phyloP scores from a whole-genome alignment of 2,113 vertebrate species.

The Leptosomus discolor region DNA sequence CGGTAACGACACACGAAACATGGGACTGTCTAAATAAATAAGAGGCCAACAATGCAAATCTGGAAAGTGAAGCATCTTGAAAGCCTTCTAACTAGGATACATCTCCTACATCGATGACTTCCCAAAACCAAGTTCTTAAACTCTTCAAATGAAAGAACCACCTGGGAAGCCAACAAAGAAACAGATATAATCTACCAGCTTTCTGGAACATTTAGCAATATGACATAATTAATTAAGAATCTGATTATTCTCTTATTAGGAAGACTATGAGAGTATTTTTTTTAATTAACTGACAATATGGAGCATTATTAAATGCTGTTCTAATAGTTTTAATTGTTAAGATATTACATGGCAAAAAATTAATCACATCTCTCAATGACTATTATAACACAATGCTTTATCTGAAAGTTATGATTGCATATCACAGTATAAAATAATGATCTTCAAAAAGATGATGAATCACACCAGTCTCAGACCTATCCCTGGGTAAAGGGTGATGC shows the following conservation, averaged over 20 bases:
- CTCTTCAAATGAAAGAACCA: neutral
- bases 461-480: neutral
- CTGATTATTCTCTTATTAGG: neutral
- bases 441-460: neutral
- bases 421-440: neutral
- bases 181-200: neutral
- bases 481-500: neutral
- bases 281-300: neutral
- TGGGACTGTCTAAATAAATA: fast-evolving
- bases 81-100: neutral
- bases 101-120: neutral
- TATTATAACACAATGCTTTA: neutral
- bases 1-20: neutral
- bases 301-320: neutral
- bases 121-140: neutral
- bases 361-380: neutral
- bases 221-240: neutral
- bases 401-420: neutral
- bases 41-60: neutral
- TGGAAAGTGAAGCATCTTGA: neutral
- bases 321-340: neutral
- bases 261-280: neutral
- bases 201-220: neutral
- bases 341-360: neutral
- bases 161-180: neutral